Percentiles rank a stretch among this genome's conserved stretches.
These are phyloP conservation scores for Pachymerium ferrugineum DNA, from an alignment of 2,888 invertebrate species.

Conservation along the genomic window DNA sequence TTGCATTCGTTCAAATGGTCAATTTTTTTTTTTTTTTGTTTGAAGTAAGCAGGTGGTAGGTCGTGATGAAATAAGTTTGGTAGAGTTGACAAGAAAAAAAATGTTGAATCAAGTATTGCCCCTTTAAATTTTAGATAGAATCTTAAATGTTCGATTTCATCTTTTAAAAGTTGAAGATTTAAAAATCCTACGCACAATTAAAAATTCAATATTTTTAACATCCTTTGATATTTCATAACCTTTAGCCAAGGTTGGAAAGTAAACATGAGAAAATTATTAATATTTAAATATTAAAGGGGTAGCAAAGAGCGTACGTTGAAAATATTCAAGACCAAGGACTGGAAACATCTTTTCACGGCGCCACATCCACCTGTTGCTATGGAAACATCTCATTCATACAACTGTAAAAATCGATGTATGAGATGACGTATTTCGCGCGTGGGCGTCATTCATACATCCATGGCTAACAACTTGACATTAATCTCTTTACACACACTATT, in stretches of 20 bases:
- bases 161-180: no score
- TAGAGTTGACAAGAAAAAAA: no score
- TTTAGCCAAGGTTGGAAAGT: not conserved
- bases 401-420: not conserved
- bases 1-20: no score
- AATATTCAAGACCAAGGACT: constrained; percentile 1
- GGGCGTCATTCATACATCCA: not conserved
- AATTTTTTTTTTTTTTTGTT: no score
- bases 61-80: no score
- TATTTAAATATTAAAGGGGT: not conserved
- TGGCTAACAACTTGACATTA: not conserved
- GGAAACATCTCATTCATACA: not conserved
- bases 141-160: no score
- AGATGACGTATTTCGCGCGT: not conserved
- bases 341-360: not conserved
- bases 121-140: no score
- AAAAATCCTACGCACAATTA: no score
- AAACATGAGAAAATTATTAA: not conserved
- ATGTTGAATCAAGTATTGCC: no score
- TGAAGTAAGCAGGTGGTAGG: no score
- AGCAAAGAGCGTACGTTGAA: not conserved
- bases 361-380: not conserved
- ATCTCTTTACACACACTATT: not conserved
- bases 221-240: no score
- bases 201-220: no score